phyloP scores from a whole-genome alignment of 2,797 vertebrate genomes.

The Oryzias sinensis region DNA sequence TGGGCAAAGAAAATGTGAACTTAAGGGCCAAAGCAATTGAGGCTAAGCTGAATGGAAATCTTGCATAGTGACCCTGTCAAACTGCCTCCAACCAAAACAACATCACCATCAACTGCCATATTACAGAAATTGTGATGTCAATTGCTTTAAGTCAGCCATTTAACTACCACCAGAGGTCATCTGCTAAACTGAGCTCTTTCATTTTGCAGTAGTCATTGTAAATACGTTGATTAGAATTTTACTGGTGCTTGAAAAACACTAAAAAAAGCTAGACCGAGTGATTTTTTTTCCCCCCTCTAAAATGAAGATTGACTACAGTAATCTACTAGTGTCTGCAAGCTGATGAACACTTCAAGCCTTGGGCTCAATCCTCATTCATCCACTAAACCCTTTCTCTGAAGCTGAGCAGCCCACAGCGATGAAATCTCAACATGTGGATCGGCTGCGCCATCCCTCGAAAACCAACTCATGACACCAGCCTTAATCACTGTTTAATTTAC shows the following conservation, averaged over 20 bases:
- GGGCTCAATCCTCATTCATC: slow-evolving; percentile 20
- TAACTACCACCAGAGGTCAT: slow-evolving; percentile 17
- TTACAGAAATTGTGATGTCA: slow-evolving; percentile 16
- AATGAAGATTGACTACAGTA: slow-evolving; percentile 23
- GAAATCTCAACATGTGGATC: slow-evolving; percentile 11
- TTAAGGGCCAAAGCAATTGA: slow-evolving; percentile 45
- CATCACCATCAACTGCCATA: slow-evolving; percentile 22
- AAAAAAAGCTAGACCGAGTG: no score
- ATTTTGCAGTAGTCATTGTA: no score
- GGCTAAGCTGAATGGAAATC: slow-evolving; percentile 51
- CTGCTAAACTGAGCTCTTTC: slow-evolving; percentile 18
- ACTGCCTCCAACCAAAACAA: slow-evolving; percentile 38
- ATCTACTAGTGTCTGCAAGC: slow-evolving; percentile 36
- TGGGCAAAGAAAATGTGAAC: slow-evolving; percentile 52
- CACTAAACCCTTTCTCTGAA: slow-evolving; percentile 11
- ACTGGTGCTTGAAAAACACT: no score
- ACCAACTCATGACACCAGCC: slow-evolving; percentile 15
- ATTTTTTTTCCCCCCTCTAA: no score
- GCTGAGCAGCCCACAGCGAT: slow-evolving; percentile 4
- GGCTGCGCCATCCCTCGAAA: slow-evolving; percentile 14
- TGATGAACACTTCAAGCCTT: slow-evolving; percentile 35
- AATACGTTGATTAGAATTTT: no score
- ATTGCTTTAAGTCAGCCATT: slow-evolving; percentile 15
- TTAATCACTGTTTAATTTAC: slow-evolving; percentile 40
- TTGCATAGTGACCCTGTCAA: slow-evolving; percentile 37